Evolutionary conservation across 2,888 invertebrate species (phyloP).

Genomic region (Anodontia alba): DNA sequence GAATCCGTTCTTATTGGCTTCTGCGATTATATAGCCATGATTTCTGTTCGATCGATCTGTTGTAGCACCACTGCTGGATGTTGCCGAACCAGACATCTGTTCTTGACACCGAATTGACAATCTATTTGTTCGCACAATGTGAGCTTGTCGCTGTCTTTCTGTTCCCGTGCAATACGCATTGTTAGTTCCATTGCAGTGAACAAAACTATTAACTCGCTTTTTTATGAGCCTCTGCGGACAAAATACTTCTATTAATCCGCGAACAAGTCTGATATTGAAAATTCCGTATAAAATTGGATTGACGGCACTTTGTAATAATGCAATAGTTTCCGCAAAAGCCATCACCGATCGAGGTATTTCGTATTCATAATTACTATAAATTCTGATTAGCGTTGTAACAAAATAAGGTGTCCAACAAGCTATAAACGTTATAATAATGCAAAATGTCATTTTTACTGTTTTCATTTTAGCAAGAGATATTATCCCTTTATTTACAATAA

Average conservation of each 20-base stretch:
- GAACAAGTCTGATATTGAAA: slow-evolving; percentile 83
- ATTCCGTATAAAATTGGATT: slow-evolving; percentile 85
- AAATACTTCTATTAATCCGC: slow-evolving; percentile 74
- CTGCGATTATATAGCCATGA: slow-evolving; percentile 68
- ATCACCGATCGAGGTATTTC: slow-evolving; percentile 79
- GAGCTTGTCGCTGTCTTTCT: slow-evolving; percentile 27
- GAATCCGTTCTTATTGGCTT: slow-evolving; percentile 78
- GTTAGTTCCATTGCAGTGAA: slow-evolving; percentile 33
- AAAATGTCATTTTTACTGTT: slow-evolving; percentile 85
- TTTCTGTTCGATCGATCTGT: slow-evolving; percentile 40
- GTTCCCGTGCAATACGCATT: slow-evolving; percentile 40
- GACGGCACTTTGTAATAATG: slow-evolving; percentile 84
- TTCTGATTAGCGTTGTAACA: slow-evolving; percentile 84
- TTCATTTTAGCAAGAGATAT: slow-evolving; percentile 85
- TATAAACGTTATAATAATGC: slow-evolving; percentile 85
- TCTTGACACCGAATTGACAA: slow-evolving; percentile 16
- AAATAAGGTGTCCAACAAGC: slow-evolving; percentile 86
- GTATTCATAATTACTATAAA: slow-evolving; percentile 84
- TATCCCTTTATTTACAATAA: slow-evolving; percentile 77
- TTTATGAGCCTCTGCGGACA: slow-evolving; percentile 61
- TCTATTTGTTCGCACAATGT: slow-evolving; percentile 13
- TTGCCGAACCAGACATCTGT: slow-evolving; percentile 31
- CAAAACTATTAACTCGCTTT: slow-evolving; percentile 48
- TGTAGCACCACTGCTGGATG: slow-evolving; percentile 66
- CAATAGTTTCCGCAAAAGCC: slow-evolving; percentile 84